phyloP scores from a whole-genome alignment of 2,888 invertebrate species.

The Aricia artaxerxes region DNA sequence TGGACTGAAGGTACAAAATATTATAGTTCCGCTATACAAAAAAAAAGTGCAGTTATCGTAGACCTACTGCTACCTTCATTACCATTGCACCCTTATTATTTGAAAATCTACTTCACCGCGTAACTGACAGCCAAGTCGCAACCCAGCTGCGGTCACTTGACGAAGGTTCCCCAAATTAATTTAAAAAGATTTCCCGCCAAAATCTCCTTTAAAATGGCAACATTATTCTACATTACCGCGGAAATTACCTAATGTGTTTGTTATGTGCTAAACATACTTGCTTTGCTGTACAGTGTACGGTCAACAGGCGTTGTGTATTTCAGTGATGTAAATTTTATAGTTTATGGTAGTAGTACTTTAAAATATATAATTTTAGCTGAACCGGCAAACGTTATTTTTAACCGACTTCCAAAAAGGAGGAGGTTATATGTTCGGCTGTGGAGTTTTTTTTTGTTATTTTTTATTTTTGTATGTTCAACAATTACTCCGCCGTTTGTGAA shows the following conservation, averaged over 20 bases:
- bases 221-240: neutral
- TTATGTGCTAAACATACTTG: neutral
- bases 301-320: neutral
- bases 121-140: neutral
- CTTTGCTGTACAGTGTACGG: neutral
- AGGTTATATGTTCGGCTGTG: too few species aligned
- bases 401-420: too few species aligned
- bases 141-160: slow-evolving; percentile 2
- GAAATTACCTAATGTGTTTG: neutral
- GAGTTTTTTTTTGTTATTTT: too few species aligned
- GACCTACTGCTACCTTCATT: too few species aligned
- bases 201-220: neutral
- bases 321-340: neutral
- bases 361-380: neutral
- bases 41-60: too few species aligned
- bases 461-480: too few species aligned
- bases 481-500: too few species aligned
- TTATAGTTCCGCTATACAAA: too few species aligned
- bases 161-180: neutral
- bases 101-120: neutral
- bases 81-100: too few species aligned
- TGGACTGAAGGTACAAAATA: too few species aligned
- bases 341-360: neutral
- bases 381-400: too few species aligned
- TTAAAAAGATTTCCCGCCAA: neutral